Evolutionary conservation across 2,888 invertebrate species (phyloP), one percentile per base, ranked within the genome.

Genomic region (Osmoderma eremita): DNA sequence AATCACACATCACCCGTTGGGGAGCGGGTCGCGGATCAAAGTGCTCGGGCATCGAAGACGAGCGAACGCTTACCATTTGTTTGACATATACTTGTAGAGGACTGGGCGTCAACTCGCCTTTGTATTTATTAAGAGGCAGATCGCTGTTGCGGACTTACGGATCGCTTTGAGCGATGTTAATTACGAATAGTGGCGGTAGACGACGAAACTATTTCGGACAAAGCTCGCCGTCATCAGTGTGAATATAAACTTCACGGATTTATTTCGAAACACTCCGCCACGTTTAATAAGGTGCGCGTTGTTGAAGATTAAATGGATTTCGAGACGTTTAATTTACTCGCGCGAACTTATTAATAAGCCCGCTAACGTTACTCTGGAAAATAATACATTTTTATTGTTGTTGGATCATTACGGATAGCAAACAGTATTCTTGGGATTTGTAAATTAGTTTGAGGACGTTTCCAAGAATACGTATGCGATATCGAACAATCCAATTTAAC

Each of bases 41-140:
- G 79, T 73, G 75, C 75, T 72, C 73, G 74, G 74, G 77, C n/a
- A 78, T 79, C 77, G 78, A 79, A 78, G 78, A 76, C 74, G 74
- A 77, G 75, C 78, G 78, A 75, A 76, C 77, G 78, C 76, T 72
- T 73, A 71, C 69, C 69, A 69, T 71, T 71, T 69, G 68, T 48
- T 61, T 68, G 68, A 68, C 63, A 49, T 61, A 68, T 68, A 62
- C 61, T 51, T 24, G 45, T 24, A 42, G 30, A 30, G 2, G 22
- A 39, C 36, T 22, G 51, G 48, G 48, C 65, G 70, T 69, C 67
- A 64, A 50, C 68, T 54, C 53, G 45, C 64, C 62, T 71, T 67
- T 68, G 68, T 71, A 69, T 71, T 71, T 71, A 71, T 71, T 71
- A 66, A 58, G 45, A 51, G 45, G 15, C 58, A 45, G 50, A 50